Percentiles rank a stretch among this genome's conserved stretches.
phyloP scores from a whole-genome alignment of 2,113 vertebrate species.

The Mandrillus leucophaeus region DNA sequence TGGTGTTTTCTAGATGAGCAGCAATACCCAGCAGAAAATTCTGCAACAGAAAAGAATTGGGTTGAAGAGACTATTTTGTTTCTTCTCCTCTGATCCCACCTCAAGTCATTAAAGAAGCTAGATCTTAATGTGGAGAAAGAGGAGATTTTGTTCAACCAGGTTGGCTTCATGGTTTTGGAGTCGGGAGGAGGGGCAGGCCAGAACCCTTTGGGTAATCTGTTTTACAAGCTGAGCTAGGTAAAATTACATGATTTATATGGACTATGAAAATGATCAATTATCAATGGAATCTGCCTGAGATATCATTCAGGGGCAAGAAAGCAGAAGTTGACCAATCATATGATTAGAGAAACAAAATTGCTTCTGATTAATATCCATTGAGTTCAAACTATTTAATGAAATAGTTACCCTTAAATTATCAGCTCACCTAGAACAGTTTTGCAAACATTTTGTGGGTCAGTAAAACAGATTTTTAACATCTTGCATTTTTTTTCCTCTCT shows the following conservation, averaged over 20 bases:
- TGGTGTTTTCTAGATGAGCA: background rate
- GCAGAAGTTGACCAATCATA: background rate
- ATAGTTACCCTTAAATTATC: background rate
- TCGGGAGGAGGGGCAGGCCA: background rate
- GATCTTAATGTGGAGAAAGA: background rate
- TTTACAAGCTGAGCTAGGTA: background rate
- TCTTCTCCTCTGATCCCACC: background rate
- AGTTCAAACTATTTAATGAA: background rate
- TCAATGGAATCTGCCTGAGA: background rate
- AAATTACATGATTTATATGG: background rate
- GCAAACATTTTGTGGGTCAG: background rate
- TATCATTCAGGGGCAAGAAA: background rate
- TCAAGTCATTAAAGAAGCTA: background rate
- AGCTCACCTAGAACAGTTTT: background rate
- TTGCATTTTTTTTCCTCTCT: background rate
- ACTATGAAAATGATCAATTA: background rate
- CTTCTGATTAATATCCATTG: background rate
- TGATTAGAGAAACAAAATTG: conserved; percentile 36
- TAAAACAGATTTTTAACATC: background rate
- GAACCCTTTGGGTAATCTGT: background rate
- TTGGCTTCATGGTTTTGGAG: background rate
- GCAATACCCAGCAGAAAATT: background rate
- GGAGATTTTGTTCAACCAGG: too few relatives aligned
- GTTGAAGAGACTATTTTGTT: background rate
- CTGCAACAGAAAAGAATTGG: background rate